Evolutionary conservation across 2,888 invertebrate species (phyloP).

Genomic region (Euplagia quadripunctaria): DNA sequence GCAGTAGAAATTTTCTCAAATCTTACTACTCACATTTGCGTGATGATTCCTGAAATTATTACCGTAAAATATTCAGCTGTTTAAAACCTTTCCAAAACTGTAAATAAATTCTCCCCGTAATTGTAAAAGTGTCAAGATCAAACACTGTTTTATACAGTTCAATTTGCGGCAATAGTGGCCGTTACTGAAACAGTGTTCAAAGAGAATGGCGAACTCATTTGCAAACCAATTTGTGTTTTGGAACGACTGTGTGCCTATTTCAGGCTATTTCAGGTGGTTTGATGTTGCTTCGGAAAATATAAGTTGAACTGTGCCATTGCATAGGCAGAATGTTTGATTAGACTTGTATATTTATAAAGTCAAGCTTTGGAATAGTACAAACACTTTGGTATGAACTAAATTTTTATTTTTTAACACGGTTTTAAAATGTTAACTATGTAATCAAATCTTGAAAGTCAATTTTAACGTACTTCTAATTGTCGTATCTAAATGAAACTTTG

Average conservation of each 20-base stretch:
- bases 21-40: background rate
- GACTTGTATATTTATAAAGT: background rate
- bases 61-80: background rate
- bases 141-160: constrained; percentile 7
- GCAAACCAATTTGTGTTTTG: constrained; percentile 21
- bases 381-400: no score
- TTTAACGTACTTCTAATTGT: no score
- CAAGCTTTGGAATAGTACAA: no score
- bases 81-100: background rate
- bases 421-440: no score
- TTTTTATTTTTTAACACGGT: no score
- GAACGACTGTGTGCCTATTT: constrained; percentile 13
- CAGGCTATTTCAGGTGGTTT: constrained; percentile 5
- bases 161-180: constrained; percentile 4
- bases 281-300: constrained; percentile 7
- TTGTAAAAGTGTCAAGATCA: constrained; percentile 15
- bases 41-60: background rate
- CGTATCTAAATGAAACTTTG: no score
- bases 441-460: no score
- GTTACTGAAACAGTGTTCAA: constrained; percentile 18
- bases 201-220: constrained; percentile 25
- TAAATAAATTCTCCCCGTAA: background rate
- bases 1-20: background rate
- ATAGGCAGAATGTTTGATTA: background rate
- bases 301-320: background rate